Percentiles rank a stretch among this genome's conserved stretches.
Conservation (phyloP, 2,888 invertebrate genomes). For the Caenorhabditis afra region DNA sequence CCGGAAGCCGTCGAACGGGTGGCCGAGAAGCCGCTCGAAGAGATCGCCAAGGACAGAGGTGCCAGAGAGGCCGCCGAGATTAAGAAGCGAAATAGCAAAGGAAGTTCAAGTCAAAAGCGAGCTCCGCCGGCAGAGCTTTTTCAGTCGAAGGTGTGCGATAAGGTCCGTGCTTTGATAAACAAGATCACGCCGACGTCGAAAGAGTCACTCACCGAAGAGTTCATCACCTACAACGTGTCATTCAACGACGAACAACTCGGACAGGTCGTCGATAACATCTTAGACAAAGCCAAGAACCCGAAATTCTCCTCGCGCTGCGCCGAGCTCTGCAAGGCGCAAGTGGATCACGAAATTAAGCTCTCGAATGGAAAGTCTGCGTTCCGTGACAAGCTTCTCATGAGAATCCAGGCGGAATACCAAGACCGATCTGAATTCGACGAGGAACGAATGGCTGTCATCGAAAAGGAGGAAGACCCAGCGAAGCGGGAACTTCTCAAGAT, state of each 20-base stretch:
- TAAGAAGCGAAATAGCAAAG: conserved; percentile 37
- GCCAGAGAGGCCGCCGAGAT: conserved; percentile 55
- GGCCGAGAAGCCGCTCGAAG: conserved; percentile 47
- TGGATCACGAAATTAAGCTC: conserved; percentile 50
- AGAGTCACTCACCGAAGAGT: conserved; percentile 65
- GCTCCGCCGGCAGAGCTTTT: conserved; percentile 51
- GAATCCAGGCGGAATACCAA: conserved; percentile 65
- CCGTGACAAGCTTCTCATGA: conserved; percentile 65
- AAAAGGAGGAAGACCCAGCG: conserved; percentile 66
- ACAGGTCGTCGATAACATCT: conserved; percentile 69
- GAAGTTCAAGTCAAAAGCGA: conserved; percentile 37
- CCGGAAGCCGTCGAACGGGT: not conserved
- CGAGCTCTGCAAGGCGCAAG: conserved; percentile 63
- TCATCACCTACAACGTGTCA: conserved; percentile 65
- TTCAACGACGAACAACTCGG: conserved; percentile 37
- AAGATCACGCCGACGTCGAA: conserved; percentile 75
- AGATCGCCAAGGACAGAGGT: conserved; percentile 47
- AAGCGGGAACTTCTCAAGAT: conserved; percentile 62
- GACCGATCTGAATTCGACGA: conserved; percentile 53
- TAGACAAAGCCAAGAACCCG: conserved; percentile 74
- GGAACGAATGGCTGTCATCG: conserved; percentile 49
- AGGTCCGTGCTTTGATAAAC: conserved; percentile 73
- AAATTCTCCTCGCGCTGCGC: conserved; percentile 71
- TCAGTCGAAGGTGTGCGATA: conserved; percentile 67
- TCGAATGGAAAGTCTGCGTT: conserved; percentile 52